Conservation (phyloP, 2,113 vertebrate species). For the Channa maculata region DNA sequence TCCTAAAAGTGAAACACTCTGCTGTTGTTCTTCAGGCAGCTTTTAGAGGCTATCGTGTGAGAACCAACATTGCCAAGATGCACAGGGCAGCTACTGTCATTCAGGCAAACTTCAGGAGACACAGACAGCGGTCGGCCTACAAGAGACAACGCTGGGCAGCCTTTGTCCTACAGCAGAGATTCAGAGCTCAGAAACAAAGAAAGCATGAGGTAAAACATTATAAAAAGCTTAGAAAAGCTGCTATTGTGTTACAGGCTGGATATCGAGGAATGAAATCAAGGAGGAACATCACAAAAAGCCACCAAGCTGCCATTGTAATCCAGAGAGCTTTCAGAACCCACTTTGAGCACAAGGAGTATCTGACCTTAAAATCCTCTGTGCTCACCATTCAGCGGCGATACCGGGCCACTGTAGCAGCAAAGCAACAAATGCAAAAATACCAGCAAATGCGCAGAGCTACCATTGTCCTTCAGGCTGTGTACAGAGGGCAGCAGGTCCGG, state of each 20-base stretch:
- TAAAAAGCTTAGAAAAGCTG: conserved; percentile 57
- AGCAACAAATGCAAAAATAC: conserved; percentile 72
- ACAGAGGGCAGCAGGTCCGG: conserved; percentile 81
- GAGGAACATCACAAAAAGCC: conserved; percentile 68
- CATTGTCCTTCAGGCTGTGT: conserved; percentile 83
- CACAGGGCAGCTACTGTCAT: conserved; percentile 80
- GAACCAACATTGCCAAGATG: conserved; percentile 52
- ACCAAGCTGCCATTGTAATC: conserved; percentile 48
- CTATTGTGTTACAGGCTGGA: conserved; percentile 75
- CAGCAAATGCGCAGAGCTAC: conserved; percentile 69
- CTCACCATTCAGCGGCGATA: conserved; percentile 43
- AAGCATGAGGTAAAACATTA: conserved; percentile 62
- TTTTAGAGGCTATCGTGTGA: conserved; percentile 69
- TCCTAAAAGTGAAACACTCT: conserved; percentile 70
- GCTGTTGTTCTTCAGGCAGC: conserved; percentile 76
- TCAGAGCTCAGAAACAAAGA: conserved; percentile 79
- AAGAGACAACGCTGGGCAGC: conserved; percentile 74
- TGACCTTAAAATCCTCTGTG: background rate
- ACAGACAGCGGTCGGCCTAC: conserved; percentile 77
- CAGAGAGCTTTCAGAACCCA: conserved; percentile 33
- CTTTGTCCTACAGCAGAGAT: conserved; percentile 82
- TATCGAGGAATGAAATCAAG: conserved; percentile 81
- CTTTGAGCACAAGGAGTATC: conserved; percentile 7
- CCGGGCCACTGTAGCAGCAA: conserved; percentile 32
- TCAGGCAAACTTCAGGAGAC: conserved; percentile 83